A percentile compares a stretch with the other conserved stretches of the same genome.
These are phyloP conservation scores for Tetrao urogallus DNA, from an alignment of 2,113 vertebrate genomes.

Conservation along the genomic window DNA sequence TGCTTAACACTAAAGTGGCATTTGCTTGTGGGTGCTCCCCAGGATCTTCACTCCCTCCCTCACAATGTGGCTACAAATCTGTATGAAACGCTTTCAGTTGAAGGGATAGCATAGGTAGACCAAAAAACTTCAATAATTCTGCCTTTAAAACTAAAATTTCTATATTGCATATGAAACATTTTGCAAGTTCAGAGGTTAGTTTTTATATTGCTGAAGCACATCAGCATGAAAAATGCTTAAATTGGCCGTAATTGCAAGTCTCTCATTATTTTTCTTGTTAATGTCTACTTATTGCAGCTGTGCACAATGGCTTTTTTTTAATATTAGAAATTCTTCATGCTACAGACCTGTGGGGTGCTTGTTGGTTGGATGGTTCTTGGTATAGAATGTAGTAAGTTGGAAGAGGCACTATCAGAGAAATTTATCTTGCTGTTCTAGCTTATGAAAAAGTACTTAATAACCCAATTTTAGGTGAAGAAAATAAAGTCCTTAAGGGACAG, in stretches of 20 bases:
- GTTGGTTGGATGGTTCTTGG: background rate
- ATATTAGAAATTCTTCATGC: background rate
- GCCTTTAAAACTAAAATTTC: background rate
- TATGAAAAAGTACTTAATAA: background rate
- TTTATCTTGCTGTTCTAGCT: background rate
- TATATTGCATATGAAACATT: background rate
- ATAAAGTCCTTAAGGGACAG: background rate
- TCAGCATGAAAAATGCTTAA: background rate
- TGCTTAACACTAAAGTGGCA: background rate
- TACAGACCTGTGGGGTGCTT: background rate
- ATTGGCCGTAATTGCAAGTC: background rate
- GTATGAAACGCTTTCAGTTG: background rate
- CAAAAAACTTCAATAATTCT: background rate
- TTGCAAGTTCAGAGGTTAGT: background rate
- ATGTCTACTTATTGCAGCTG: background rate
- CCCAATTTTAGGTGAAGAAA: background rate
- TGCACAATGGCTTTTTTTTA: background rate
- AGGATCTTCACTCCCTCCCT: background rate
- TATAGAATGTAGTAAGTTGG: background rate
- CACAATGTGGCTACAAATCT: background rate
- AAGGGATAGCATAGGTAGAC: background rate
- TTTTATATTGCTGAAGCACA: background rate
- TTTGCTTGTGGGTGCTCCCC: background rate
- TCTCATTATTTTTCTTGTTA: background rate
- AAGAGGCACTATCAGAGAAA: background rate